Percentiles rank a stretch among this genome's conserved stretches.
Evolutionary conservation across 2,113 vertebrate species (phyloP).

Genomic region (Macrotus californicus): DNA sequence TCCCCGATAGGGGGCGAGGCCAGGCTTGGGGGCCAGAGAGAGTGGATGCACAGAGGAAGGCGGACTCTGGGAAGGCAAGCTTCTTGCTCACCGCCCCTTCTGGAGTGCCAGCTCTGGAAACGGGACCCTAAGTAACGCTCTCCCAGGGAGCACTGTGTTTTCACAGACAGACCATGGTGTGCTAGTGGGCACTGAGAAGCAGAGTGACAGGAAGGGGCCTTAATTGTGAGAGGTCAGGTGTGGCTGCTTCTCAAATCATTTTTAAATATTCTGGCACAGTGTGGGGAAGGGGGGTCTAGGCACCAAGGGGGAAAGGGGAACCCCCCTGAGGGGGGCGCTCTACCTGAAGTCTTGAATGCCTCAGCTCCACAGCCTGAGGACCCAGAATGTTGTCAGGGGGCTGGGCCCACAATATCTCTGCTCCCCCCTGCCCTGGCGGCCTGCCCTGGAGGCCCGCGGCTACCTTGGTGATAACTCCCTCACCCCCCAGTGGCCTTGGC

Average conservation of each 20-base stretch:
- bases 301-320: neutral
- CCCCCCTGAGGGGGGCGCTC: fast-evolving
- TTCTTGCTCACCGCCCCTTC: neutral
- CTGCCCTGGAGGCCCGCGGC: neutral
- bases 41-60: neutral
- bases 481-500: conserved; percentile 66
- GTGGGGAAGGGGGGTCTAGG: neutral
- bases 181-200: neutral
- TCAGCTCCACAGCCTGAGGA: conserved; percentile 89
- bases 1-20: too few species aligned
- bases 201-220: neutral
- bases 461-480: neutral
- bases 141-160: neutral
- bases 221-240: neutral
- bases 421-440: neutral
- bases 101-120: neutral
- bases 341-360: conserved; percentile 91
- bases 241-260: neutral
- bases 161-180: neutral
- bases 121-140: neutral
- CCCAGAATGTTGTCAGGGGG: neutral
- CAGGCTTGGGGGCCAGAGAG: neutral
- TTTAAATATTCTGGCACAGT: neutral
- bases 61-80: neutral
- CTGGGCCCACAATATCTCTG: neutral